These are phyloP conservation scores for Conops quadrifasciatus DNA, from an alignment of 2,888 invertebrate genomes.

Conservation along the genomic window DNA sequence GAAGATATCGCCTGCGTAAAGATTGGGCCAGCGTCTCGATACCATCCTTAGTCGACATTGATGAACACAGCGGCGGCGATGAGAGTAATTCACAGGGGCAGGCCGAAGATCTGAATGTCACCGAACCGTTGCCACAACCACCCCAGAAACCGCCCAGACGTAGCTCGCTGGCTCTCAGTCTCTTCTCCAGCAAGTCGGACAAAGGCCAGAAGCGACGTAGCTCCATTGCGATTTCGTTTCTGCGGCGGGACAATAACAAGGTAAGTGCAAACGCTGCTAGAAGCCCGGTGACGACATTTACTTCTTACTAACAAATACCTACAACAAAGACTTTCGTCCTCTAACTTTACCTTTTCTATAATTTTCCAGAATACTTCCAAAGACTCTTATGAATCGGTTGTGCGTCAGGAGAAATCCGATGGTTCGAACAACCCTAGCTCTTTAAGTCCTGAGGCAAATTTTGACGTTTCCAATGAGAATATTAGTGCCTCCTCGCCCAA, in stretches of 20 bases:
- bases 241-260: slow-evolving; percentile 62
- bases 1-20: slow-evolving; percentile 63
- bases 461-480: slow-evolving; percentile 59
- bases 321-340: no score
- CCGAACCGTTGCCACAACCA: slow-evolving; percentile 49
- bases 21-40: slow-evolving; percentile 65
- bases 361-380: slow-evolving; percentile 55
- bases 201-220: slow-evolving; percentile 62
- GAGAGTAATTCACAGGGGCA: slow-evolving; percentile 5
- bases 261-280: slow-evolving; percentile 52
- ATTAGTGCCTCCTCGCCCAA: slow-evolving; percentile 60
- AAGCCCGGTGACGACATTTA: background rate
- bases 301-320: no score
- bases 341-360: no score
- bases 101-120: slow-evolving; percentile 40
- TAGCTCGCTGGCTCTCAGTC: slow-evolving; percentile 62
- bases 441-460: slow-evolving; percentile 55
- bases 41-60: slow-evolving; percentile 64
- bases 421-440: slow-evolving; percentile 51
- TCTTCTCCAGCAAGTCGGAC: slow-evolving; percentile 59
- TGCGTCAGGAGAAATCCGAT: slow-evolving; percentile 63
- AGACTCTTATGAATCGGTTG: slow-evolving; percentile 63
- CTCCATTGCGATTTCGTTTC: slow-evolving; percentile 64
- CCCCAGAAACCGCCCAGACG: slow-evolving; percentile 61
- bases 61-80: slow-evolving; percentile 54